phyloP scores from a whole-genome alignment of 2,888 invertebrate species.

The Athripsodes cinereus region DNA sequence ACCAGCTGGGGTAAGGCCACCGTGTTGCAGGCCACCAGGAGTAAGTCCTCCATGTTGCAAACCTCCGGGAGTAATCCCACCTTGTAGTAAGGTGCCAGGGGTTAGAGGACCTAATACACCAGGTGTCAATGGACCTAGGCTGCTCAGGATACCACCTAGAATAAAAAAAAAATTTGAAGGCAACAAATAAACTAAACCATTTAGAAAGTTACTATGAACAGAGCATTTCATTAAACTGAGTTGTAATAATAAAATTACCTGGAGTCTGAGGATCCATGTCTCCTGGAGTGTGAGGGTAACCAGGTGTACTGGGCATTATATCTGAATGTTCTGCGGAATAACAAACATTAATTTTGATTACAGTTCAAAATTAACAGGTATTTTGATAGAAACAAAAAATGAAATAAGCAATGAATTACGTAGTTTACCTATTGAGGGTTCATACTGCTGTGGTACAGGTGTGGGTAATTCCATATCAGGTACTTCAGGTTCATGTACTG shows the following conservation, averaged over 20 bases:
- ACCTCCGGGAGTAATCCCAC: conserved; percentile 38
- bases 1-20: conserved; percentile 29
- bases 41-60: conserved; percentile 44
- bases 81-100: conserved; percentile 40
- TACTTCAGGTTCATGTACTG: conserved; percentile 37
- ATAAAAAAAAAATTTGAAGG: too few relatives aligned
- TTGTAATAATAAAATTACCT: conserved; percentile 36
- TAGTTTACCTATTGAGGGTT: conserved; percentile 45
- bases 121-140: conserved; percentile 44
- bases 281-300: conserved; percentile 35
- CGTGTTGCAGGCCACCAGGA: conserved; percentile 32
- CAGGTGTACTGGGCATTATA: conserved; percentile 29
- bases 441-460: conserved; percentile 48
- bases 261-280: conserved; percentile 42
- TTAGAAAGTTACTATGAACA: too few relatives aligned
- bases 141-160: conserved; percentile 39
- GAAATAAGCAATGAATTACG: not conserved
- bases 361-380: not conserved
- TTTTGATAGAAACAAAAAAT: not conserved
- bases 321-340: conserved; percentile 17
- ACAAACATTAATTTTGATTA: too few relatives aligned
- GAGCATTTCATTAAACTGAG: too few relatives aligned
- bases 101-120: conserved; percentile 44
- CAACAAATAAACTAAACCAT: too few relatives aligned
- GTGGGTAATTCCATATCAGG: conserved; percentile 41